Percentiles rank a stretch among this genome's conserved stretches.
phyloP scores from a whole-genome alignment of 2,888 invertebrate species.

The Aspidiotus destructor region DNA sequence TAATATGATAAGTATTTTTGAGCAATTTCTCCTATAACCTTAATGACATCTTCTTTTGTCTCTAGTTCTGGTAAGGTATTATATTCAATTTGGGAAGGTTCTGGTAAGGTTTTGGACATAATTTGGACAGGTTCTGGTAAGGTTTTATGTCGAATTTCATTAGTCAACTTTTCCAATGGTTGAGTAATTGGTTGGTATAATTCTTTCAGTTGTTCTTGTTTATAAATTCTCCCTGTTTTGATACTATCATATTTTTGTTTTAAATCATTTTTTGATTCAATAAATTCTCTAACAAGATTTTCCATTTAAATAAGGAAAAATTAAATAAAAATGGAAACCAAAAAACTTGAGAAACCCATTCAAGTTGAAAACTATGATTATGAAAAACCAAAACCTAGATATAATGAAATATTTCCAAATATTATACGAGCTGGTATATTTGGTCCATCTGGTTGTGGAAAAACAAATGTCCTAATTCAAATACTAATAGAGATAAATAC shows the following conservation, averaged over 20 bases:
- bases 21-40: neutral
- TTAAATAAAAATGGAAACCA: neutral
- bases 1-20: slow-evolving; percentile 7
- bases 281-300: neutral
- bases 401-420: neutral
- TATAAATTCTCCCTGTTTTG: neutral
- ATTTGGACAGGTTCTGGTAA: neutral
- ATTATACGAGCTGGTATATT: neutral
- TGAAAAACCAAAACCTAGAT: too few relatives aligned
- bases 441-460: neutral
- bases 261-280: neutral
- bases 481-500: neutral
- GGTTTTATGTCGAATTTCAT: neutral
- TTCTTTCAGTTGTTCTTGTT: neutral
- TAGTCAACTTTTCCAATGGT: neutral
- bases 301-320: neutral
- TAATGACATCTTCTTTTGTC: neutral
- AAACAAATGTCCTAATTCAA: neutral
- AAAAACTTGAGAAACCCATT: too few relatives aligned
- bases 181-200: neutral
- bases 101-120: slow-evolving; percentile 9
- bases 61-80: neutral
- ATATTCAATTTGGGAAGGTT: neutral
- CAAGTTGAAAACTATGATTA: too few relatives aligned
- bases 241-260: slow-evolving; percentile 7